Conservation (phyloP, 2,797 vertebrate genomes). For the Synaphobranchus kaupii region DNA sequence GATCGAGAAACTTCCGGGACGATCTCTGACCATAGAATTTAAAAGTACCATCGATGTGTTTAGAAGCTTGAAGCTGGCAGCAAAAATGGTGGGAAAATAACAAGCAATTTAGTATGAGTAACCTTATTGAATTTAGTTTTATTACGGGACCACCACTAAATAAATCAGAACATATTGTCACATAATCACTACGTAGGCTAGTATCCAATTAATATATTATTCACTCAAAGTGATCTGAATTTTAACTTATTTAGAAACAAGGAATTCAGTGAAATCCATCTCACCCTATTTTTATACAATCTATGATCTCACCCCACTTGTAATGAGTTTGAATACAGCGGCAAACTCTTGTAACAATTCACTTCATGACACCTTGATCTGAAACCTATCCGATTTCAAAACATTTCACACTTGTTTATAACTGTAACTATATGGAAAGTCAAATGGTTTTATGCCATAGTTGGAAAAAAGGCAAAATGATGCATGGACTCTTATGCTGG, state of each 20-base stretch:
- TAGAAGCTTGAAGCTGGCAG: background rate
- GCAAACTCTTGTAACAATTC: too few relatives aligned
- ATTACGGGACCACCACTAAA: background rate
- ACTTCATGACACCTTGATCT: too few relatives aligned
- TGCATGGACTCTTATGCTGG: too few relatives aligned
- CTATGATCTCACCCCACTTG: background rate
- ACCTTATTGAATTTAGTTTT: background rate
- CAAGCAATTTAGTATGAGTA: background rate
- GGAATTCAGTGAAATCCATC: background rate
- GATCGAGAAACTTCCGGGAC: background rate
- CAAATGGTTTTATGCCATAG: too few relatives aligned
- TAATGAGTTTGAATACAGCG: too few relatives aligned
- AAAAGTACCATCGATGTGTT: background rate
- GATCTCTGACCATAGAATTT: background rate
- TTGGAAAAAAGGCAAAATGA: too few relatives aligned
- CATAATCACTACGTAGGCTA: background rate
- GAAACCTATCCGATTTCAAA: too few relatives aligned
- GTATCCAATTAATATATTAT: background rate
- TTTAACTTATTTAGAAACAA: background rate
- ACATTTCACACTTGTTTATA: too few relatives aligned
- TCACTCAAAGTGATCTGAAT: background rate
- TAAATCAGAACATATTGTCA: background rate
- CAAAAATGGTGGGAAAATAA: background rate
- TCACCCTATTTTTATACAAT: background rate
- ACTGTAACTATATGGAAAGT: too few relatives aligned